Base-by-base conservation (phyloP, 1,140 invertebrate genomes). In the Euwallacea fornicatus region DNA sequence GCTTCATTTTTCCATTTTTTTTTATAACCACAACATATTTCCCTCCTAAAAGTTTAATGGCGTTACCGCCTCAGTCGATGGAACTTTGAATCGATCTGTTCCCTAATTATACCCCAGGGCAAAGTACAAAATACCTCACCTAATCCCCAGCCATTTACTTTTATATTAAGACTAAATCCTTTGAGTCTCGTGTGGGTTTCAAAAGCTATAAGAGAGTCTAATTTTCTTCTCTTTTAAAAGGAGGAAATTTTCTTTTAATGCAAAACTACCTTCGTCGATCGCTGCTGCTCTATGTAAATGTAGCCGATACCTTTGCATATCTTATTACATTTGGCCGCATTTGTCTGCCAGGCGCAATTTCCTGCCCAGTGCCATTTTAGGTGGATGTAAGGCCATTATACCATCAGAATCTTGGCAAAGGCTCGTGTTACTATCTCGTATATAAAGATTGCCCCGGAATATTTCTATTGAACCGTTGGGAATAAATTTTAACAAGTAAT, bases 81-180 rank as follows among this genome's bases (percentile, higher is more conserved):
- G 53, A 65, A 71, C 44, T 66, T 65, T 41, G 55, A 16, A 71
- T 71, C 62, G 69, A 65, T 71, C 66, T 71, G 46, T 60, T 43
- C 61, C 54, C 15, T 65, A 71, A 71, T 65, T 71, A 65, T 43
- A 13, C 62, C 54, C 62, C 11, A 15, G 69, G 62, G 69, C 65
- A 54, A 47, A 21, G 41, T 55, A 50, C 44, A 60, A 46, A 65
- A 66, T 71, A 71, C 55, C 41, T 56, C 62, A 71, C 67, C 67
- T 69, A 65, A 71, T 64, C 67, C 46, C 69, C 33, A 50, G 44
- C 60, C 69, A 65, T 71, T 71, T 71, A 71, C 60, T 65, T 71
- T 66, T 66, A 65, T 56, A 58, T 71, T 62, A 59, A 71, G 13
- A 13, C 42, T 41, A 65, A 65, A 62, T 71, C 62, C 11, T 60